Conservation (phyloP, 2,797 vertebrate species). For the Aldrovandia affinis region DNA sequence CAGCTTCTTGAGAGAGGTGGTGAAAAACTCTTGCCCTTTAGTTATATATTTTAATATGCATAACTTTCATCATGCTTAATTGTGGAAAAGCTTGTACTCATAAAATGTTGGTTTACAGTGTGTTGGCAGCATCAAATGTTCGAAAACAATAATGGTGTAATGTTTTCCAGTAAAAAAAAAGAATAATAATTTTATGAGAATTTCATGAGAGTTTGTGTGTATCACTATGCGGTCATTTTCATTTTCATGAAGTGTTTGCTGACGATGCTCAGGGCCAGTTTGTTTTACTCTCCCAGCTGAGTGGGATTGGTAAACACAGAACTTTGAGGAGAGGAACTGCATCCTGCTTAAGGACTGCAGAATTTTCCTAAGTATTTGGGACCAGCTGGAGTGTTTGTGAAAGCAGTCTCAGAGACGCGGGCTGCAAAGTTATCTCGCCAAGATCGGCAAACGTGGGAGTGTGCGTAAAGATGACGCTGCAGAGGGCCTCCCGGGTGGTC, state of each 20-base stretch:
- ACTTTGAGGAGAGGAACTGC: background rate
- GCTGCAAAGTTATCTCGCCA: no score
- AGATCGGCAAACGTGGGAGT: no score
- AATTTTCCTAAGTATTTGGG: no score
- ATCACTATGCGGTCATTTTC: background rate
- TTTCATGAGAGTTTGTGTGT: constrained; percentile 5
- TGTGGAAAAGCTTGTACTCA: background rate
- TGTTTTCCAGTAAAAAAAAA: constrained; percentile 1
- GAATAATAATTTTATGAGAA: no score
- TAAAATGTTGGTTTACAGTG: background rate
- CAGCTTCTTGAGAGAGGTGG: no score
- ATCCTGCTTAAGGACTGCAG: background rate
- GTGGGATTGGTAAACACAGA: background rate
- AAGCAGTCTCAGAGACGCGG: no score
- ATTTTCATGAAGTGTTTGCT: constrained; percentile 12
- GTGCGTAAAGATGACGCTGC: no score
- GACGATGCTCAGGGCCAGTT: background rate
- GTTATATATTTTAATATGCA: background rate
- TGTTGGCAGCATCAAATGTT: background rate
- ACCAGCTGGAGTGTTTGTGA: background rate
- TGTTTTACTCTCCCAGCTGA: background rate
- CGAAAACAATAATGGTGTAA: background rate
- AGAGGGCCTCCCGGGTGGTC: no score
- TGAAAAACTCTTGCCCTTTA: background rate
- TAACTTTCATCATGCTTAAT: background rate